Percentiles rank a stretch among this genome's conserved stretches.
Conservation (phyloP, 2,797 vertebrate species). For the Leptodactylus fallax region DNA sequence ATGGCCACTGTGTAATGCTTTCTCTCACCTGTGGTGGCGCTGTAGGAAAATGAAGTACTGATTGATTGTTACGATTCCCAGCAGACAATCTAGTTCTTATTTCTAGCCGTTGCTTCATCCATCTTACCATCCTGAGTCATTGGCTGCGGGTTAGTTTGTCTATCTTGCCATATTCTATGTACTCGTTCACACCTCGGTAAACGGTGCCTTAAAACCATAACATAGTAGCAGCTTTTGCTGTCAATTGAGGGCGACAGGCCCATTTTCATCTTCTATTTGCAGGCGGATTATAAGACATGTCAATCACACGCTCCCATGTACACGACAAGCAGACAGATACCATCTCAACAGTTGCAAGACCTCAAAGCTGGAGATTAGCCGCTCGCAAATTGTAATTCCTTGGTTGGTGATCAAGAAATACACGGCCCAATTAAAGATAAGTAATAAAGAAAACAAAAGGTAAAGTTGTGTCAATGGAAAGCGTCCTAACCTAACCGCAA, state of each 20-base stretch:
- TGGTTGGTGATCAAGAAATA: constrained; percentile 2
- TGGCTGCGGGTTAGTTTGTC: not conserved
- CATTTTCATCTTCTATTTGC: not conserved
- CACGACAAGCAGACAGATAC: constrained; percentile 20
- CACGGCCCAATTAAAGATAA: constrained; percentile 12
- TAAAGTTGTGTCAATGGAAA: constrained; percentile 39
- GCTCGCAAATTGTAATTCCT: constrained; percentile 28
- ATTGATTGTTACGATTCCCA: not conserved
- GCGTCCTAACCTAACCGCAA: constrained; percentile 40
- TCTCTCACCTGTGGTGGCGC: not conserved
- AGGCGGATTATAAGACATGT: not conserved
- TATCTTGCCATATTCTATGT: not conserved
- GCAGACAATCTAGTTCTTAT: not conserved
- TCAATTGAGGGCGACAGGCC: constrained; percentile 1
- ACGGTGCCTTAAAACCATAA: constrained; percentile 1
- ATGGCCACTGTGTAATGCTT: not conserved
- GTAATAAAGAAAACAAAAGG: constrained; percentile 23
- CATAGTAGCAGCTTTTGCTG: not conserved
- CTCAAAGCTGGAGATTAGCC: constrained; percentile 29
- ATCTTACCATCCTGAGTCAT: not conserved
- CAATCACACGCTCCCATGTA: constrained; percentile 6
- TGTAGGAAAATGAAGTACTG: not conserved
- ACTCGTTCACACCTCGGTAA: constrained; percentile 6
- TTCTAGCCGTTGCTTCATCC: not conserved
- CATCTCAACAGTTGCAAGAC: constrained; percentile 30